These are phyloP conservation scores for Germaria angustata DNA, from an alignment of 2,888 invertebrate species.

Conservation along the genomic window DNA sequence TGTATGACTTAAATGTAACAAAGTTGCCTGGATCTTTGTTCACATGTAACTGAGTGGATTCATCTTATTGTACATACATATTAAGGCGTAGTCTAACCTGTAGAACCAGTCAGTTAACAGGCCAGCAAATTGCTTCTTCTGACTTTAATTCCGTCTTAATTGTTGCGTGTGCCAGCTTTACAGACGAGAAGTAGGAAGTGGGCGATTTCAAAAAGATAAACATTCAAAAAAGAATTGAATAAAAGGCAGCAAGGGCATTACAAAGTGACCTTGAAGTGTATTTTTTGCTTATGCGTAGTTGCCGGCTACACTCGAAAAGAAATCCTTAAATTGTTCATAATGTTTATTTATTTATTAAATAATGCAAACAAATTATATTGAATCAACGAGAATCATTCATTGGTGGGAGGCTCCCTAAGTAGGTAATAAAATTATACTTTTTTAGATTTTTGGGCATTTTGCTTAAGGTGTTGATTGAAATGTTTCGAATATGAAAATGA, in stretches of 20 bases:
- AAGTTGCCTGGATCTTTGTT: background rate
- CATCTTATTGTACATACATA: slow-evolving; percentile 27
- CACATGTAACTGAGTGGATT: background rate
- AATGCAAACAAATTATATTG: no score
- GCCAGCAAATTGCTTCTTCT: no score
- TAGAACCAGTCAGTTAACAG: slow-evolving; percentile 46
- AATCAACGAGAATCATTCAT: no score
- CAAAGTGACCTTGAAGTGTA: slow-evolving; percentile 55
- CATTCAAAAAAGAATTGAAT: background rate
- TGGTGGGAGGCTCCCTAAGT: no score
- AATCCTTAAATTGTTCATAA: no score
- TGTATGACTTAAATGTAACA: no score
- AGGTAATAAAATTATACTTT: no score
- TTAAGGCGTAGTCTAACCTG: slow-evolving; percentile 53
- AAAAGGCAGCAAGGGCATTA: slow-evolving; percentile 53
- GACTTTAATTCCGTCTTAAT: slow-evolving; percentile 17
- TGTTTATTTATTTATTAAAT: no score
- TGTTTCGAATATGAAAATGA: no score
- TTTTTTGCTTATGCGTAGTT: slow-evolving; percentile 16
- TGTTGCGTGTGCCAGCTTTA: background rate
- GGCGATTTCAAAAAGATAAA: slow-evolving; percentile 17
- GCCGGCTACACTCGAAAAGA: background rate
- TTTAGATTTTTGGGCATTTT: no score
- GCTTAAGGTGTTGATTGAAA: no score
- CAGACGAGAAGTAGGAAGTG: slow-evolving; percentile 15